phyloP scores from a whole-genome alignment of 2,113 vertebrate species.

The Ophiodon elongatus region DNA sequence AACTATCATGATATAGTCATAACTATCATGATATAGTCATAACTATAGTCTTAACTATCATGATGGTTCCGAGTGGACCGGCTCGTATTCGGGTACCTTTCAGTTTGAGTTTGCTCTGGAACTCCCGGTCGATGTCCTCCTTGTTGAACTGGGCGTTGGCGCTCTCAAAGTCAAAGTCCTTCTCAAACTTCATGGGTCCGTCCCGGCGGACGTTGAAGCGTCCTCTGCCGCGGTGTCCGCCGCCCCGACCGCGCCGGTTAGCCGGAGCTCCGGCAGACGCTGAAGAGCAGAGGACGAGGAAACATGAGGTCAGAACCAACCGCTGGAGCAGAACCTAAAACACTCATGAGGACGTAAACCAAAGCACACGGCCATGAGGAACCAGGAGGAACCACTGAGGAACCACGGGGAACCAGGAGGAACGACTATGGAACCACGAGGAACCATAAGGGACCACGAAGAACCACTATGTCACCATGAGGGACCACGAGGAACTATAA shows the following conservation, averaged over 20 bases:
- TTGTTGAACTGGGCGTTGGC: slow-evolving; percentile 99
- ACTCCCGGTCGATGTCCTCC: slow-evolving; percentile 96
- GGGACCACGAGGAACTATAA: no score
- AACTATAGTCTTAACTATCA: no score
- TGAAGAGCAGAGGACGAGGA: background rate
- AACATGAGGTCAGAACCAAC: background rate
- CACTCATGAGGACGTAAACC: no score
- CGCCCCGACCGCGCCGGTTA: slow-evolving; percentile 88
- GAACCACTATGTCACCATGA: no score
- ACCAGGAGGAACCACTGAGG: no score
- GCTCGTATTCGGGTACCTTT: no score
- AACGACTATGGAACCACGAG: no score
- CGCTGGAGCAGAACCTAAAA: background rate
- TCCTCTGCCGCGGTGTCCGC: slow-evolving; percentile 91
- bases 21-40: no score
- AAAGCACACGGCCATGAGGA: background rate
- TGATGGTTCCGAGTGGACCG: no score
- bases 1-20: no score
- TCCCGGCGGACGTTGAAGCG: slow-evolving; percentile 92
- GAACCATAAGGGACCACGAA: no score
- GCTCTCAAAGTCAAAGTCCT: slow-evolving; percentile 99
- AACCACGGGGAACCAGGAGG: no score
- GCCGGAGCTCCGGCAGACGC: slow-evolving; percentile 78
- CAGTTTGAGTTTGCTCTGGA: slow-evolving; percentile 97
- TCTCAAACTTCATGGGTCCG: slow-evolving; percentile 97